Percentiles rank a stretch among this genome's conserved stretches.
phyloP scores from a whole-genome alignment of 2,113 vertebrate genomes.

The Megatriorchis doriae region DNA sequence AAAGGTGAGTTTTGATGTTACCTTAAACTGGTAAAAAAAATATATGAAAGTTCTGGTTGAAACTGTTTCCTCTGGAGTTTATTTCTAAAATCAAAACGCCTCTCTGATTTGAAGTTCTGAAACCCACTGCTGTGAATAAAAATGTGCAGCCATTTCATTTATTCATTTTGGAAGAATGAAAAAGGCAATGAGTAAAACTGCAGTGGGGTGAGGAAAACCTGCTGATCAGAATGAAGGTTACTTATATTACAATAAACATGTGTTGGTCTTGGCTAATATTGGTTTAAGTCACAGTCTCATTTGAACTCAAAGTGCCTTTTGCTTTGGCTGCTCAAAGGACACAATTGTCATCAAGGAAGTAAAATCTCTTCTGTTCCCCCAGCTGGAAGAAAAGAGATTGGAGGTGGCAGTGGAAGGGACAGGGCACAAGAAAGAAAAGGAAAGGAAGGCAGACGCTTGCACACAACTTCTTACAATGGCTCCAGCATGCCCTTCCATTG shows the following conservation, averaged over 20 bases:
- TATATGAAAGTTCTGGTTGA: conserved; percentile 64
- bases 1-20: conserved; percentile 60
- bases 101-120: conserved; percentile 79
- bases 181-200: conserved; percentile 67
- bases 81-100: conserved; percentile 81
- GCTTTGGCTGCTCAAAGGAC: conserved; percentile 62
- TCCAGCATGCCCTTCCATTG: conserved; percentile 60
- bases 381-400: conserved; percentile 63
- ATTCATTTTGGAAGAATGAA: conserved; percentile 73
- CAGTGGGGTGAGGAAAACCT: conserved; percentile 45
- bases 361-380: conserved; percentile 64
- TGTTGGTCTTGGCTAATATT: conserved; percentile 68
- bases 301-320: conserved; percentile 59
- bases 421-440: conserved; percentile 68
- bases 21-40: conserved; percentile 56
- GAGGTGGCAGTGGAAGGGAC: conserved; percentile 60
- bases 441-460: conserved; percentile 23
- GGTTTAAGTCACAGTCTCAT: conserved; percentile 53
- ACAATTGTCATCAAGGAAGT: conserved; percentile 62
- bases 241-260: conserved; percentile 64
- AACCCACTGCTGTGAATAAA: conserved; percentile 73
- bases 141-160: conserved; percentile 68
- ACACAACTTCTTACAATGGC: conserved; percentile 66
- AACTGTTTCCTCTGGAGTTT: conserved; percentile 77
- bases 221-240: conserved; percentile 42